A percentile compares a stretch with the other conserved stretches of the same genome.
Conservation (phyloP, 2,888 invertebrate species). For the Stegophylla sp. region DNA sequence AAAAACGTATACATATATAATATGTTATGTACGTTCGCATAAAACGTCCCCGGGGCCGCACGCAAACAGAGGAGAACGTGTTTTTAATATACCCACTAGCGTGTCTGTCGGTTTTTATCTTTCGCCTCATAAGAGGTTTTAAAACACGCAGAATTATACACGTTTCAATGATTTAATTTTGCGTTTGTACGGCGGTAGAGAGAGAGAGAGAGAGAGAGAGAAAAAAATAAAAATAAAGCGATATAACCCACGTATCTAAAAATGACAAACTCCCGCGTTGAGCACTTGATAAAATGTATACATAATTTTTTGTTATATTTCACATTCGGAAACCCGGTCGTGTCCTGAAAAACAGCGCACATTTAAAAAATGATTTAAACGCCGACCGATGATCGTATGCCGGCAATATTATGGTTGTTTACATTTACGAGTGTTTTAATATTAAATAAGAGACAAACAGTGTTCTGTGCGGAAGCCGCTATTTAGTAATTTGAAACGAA, state of each 20-base stretch:
- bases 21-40: too few relatives aligned
- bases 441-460: too few relatives aligned
- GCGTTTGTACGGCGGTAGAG: neutral
- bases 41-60: conserved; percentile 1
- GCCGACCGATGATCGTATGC: too few relatives aligned
- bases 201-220: neutral
- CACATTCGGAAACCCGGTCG: neutral
- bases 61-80: neutral
- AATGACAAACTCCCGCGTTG: neutral
- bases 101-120: neutral
- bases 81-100: conserved; percentile 20
- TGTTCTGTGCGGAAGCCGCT: neutral
- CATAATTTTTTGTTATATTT: too few relatives aligned
- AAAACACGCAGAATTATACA: neutral
- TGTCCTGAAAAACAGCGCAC: neutral
- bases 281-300: neutral
- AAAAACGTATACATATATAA: too few relatives aligned
- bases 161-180: conserved; percentile 15
- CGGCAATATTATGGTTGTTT: too few relatives aligned
- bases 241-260: too few relatives aligned
- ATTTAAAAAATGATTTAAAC: conserved; percentile 20
- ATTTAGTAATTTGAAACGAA: neutral
- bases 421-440: too few relatives aligned
- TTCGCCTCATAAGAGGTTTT: conserved; percentile 9
- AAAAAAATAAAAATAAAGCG: too few relatives aligned